Evolutionary conservation across 2,113 vertebrate genomes (phyloP).

Genomic region (Scartelaos histophorus): DNA sequence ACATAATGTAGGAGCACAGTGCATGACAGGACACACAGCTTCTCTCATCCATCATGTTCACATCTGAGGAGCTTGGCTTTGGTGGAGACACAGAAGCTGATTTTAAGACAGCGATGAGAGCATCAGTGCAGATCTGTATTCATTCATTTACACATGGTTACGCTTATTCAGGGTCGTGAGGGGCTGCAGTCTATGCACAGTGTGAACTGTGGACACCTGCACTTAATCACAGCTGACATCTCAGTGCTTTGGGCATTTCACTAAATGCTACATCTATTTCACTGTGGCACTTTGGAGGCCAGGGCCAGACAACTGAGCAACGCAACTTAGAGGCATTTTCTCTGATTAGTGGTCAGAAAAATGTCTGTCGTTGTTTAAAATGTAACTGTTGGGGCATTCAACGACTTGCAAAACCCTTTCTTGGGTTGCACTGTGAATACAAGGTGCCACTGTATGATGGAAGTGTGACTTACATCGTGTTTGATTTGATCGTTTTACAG

Average conservation of each 20-base stretch:
- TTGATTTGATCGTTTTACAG: too few species aligned
- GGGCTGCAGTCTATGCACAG: slow-evolving; percentile 1
- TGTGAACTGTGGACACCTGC: background rate
- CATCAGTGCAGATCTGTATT: slow-evolving; percentile 1
- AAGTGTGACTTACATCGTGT: too few species aligned
- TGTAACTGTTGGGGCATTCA: too few species aligned
- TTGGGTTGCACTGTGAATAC: too few species aligned
- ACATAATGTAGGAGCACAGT: slow-evolving; percentile 39
- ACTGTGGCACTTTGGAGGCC: background rate
- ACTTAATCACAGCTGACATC: slow-evolving; percentile 8
- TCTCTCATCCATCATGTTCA: slow-evolving; percentile 39
- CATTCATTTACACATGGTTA: slow-evolving; percentile 6
- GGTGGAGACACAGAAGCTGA: slow-evolving; percentile 16
- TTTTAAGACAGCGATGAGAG: background rate
- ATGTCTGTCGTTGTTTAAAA: background rate
- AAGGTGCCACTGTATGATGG: too few species aligned
- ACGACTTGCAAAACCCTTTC: too few species aligned
- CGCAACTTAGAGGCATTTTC: background rate
- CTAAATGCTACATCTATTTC: background rate
- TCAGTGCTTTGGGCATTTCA: background rate
- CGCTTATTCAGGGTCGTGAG: slow-evolving; percentile 1
- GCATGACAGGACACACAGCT: slow-evolving; percentile 30
- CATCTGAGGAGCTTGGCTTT: slow-evolving; percentile 22
- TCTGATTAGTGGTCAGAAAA: background rate
- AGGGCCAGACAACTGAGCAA: background rate